These are phyloP conservation scores for Cynoglossus semilaevis DNA, from an alignment of 2,113 vertebrate species.

Conservation along the genomic window DNA sequence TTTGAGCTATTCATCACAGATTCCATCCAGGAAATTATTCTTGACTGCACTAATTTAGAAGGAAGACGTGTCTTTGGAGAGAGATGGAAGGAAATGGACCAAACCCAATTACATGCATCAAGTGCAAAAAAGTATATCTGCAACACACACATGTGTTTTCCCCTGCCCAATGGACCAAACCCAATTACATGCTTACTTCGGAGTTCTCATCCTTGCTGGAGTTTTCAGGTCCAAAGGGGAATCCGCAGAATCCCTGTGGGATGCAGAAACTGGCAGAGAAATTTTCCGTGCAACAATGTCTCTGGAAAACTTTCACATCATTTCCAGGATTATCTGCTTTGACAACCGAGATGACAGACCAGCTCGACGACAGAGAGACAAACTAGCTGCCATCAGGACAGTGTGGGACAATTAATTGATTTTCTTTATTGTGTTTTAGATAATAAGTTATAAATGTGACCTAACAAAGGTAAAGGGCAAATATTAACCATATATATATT, in stretches of 20 bases:
- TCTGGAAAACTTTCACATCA: not conserved
- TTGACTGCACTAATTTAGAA: conserved; percentile 12
- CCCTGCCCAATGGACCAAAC: no score
- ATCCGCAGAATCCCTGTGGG: conserved; percentile 13
- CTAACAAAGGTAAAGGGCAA: no score
- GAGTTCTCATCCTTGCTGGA: conserved; percentile 14
- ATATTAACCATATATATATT: no score
- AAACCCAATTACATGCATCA: no score
- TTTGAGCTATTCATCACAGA: no score
- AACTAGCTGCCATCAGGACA: not conserved
- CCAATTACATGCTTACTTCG: conserved; percentile 10
- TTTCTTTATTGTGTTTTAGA: no score
- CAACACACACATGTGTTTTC: no score
- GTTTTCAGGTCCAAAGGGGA: conserved; percentile 19
- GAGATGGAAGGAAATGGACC: conserved; percentile 18
- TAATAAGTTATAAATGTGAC: no score
- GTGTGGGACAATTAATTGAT: conserved; percentile 1
- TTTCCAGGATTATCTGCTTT: not conserved
- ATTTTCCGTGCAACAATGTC: not conserved
- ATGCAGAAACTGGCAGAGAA: conserved; percentile 15
- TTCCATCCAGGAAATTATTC: conserved; percentile 7
- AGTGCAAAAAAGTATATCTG: no score
- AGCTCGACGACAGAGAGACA: not conserved
- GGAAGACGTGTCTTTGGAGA: conserved; percentile 4
- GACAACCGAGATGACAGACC: not conserved